Conservation (phyloP, 2,113 vertebrate species). For the Centrocercus urophasianus region DNA sequence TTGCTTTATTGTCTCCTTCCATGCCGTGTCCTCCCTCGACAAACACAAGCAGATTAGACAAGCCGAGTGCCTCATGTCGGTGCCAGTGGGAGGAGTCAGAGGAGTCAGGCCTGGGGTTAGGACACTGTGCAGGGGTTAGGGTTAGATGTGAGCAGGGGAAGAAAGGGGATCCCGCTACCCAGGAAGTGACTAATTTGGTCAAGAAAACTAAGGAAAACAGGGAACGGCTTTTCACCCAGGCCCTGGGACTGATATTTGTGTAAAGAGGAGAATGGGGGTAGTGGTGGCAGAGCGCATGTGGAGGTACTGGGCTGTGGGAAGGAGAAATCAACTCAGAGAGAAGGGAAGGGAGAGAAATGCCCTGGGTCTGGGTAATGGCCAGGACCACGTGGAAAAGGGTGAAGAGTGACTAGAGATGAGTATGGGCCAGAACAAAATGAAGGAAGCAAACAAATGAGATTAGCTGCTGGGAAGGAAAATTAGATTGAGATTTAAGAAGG, state of each 20-base stretch:
- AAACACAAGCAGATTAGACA: background rate
- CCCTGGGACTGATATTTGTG: background rate
- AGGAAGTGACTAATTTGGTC: background rate
- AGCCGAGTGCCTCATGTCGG: background rate
- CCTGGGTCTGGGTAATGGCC: background rate
- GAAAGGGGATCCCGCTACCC: background rate
- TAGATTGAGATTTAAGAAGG: background rate
- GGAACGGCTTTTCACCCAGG: background rate
- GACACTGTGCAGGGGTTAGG: background rate
- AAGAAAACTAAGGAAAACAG: background rate
- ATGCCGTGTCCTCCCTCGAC: background rate
- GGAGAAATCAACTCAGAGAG: background rate
- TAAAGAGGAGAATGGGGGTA: background rate
- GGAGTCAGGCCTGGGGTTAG: background rate
- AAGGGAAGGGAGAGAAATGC: background rate
- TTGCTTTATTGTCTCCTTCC: background rate
- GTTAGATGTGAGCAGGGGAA: background rate
- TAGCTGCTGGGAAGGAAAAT: background rate
- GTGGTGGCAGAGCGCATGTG: background rate
- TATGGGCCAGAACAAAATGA: background rate
- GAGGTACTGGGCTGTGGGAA: background rate
- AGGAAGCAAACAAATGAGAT: background rate
- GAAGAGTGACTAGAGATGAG: accelerated
- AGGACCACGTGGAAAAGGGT: background rate
- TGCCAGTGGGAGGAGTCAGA: background rate